phyloP scores from a whole-genome alignment of 2,888 invertebrate genomes.

The Drosophila melanosoma region DNA sequence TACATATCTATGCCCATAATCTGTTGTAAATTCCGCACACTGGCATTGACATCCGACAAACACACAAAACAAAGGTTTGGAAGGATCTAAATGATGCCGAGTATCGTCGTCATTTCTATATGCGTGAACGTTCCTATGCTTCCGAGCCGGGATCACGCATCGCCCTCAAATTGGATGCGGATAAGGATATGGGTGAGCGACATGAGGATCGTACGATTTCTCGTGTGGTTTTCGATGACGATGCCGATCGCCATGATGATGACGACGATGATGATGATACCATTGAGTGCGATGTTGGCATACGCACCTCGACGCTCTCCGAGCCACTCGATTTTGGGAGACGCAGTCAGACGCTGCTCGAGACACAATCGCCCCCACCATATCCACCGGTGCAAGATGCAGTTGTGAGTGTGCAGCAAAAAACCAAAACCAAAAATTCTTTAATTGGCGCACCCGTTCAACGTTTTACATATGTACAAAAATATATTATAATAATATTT shows the following conservation, averaged over 20 bases:
- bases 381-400: constrained; percentile 27
- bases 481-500: constrained; percentile 27
- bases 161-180: constrained; percentile 79
- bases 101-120: constrained; percentile 81
- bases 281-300: constrained; percentile 68
- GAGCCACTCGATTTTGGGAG: constrained; percentile 77
- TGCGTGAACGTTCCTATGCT: constrained; percentile 84
- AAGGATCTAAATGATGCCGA: constrained; percentile 83
- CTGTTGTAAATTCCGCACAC: constrained; percentile 52
- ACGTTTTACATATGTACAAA: constrained; percentile 33
- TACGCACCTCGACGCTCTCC: constrained; percentile 79
- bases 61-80: constrained; percentile 77
- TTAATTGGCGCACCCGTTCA: constrained; percentile 72
- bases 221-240: constrained; percentile 12
- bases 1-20: constrained; percentile 37
- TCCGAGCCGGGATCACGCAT: constrained; percentile 84
- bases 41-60: constrained; percentile 26
- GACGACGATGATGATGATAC: constrained; percentile 69
- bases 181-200: constrained; percentile 47
- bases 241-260: constrained; percentile 17
- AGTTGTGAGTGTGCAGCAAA: constrained; percentile 70
- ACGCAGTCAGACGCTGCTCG: constrained; percentile 70
- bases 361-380: constrained; percentile 46
- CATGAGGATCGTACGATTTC: constrained; percentile 18
- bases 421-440: constrained; percentile 40